phyloP scores from a whole-genome alignment of 1,140 invertebrate genomes.

The Saxidomus purpurata region DNA sequence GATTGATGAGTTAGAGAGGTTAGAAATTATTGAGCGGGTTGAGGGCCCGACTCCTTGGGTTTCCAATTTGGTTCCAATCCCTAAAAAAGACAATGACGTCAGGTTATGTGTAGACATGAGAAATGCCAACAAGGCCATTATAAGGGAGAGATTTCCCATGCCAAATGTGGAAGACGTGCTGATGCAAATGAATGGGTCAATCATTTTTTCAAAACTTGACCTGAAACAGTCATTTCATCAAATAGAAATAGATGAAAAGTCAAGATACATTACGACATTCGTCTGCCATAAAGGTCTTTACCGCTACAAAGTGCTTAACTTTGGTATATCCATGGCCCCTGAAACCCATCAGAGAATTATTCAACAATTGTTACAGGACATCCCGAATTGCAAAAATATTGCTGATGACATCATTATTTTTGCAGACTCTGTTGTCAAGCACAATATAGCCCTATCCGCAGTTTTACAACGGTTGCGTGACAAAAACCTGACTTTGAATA shows the following conservation, averaged over 20 bases:
- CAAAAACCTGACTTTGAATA: conserved; percentile 65
- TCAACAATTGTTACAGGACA: conserved; percentile 56
- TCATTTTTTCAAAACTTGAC: conserved; percentile 70
- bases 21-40: conserved; percentile 67
- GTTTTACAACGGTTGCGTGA: conserved; percentile 58
- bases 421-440: conserved; percentile 60
- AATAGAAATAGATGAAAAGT: not conserved
- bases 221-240: conserved; percentile 26
- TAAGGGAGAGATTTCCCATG: conserved; percentile 73
- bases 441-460: conserved; percentile 55
- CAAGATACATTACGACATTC: not conserved
- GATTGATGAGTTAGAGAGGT: conserved; percentile 39
- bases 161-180: conserved; percentile 79
- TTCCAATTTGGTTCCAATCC: conserved; percentile 57
- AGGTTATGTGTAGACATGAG: conserved; percentile 80
- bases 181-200: conserved; percentile 66
- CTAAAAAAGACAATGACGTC: conserved; percentile 67
- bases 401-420: conserved; percentile 77
- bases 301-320: not conserved
- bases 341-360: conserved; percentile 74
- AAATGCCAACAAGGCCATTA: conserved; percentile 67
- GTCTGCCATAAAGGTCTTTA: not conserved
- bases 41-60: conserved; percentile 68
- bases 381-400: too few species aligned
- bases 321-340: too few species aligned